Base-by-base conservation (phyloP, 1,140 invertebrate genomes). In the Macrocentrus cingulum region DNA sequence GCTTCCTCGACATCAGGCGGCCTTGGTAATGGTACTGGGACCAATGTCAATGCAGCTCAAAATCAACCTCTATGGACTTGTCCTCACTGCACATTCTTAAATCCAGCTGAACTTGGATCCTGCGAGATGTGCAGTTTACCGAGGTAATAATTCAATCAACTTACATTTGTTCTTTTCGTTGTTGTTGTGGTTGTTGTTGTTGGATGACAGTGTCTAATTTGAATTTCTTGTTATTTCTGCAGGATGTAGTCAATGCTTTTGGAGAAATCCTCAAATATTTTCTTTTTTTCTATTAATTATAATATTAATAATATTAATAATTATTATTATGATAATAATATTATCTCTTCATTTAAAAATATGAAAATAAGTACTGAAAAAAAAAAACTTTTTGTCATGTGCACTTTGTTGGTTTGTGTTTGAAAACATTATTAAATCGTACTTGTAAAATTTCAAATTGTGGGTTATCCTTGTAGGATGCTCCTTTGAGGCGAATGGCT, bases 51-150 rank as follows among this genome's bases (percentile, higher is more conserved):
- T 67, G 60, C 73, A 16, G 58, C 65, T 39, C 49, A 65, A 1
- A 70, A 75, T 54, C 70, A 68, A 57, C 76, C 78, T 37, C 76
- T 86, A 54, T 98, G 95, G 95, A 94, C 91, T 8, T 98, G 95
- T 79, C 84, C 85, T 57, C 88, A 94, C 68, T 98, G 95, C 83
- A 98, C 95, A 56, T 98, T 89, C 77, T 84, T 95, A 66, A 98
- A 98, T 83, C 83, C 84, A 56, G 77, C 86, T 44, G 84, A 87
- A 44, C 80, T 85, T 45, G 83, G 79, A 52, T 84, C 84, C 58
- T 98, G 95, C 82, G 95, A 97, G 74, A 96, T 97, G 84, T 98
- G 95, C 81, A 87, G 86, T 68, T 83, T 97, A 71, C 95, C 95
- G 39, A 86, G 87, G 84, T 87, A 80, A 36, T 70, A 18, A 25